Conservation (phyloP, 2,113 vertebrate species). For the Neotoma lepida region DNA sequence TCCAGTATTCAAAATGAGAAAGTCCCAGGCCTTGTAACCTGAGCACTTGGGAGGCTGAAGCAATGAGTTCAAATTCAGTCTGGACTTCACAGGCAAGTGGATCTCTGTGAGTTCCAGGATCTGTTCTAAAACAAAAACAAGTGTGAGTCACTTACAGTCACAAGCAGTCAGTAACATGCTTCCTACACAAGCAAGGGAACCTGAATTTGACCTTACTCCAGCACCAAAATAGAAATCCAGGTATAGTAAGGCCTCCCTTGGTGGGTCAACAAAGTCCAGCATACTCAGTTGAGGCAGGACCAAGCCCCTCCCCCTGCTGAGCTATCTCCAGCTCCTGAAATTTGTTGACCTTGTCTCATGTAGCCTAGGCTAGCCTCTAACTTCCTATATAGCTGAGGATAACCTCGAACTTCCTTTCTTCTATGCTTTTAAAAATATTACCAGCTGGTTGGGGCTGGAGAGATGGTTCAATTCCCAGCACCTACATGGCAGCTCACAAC, state of each 20-base stretch:
- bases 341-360: background rate
- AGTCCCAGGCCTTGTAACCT: background rate
- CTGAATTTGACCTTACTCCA: background rate
- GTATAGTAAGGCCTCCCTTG: too few relatives aligned
- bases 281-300: too few relatives aligned
- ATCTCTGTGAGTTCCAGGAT: background rate
- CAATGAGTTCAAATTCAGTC: background rate
- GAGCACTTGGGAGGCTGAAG: background rate
- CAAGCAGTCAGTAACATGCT: background rate
- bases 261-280: too few relatives aligned
- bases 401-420: background rate
- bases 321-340: background rate
- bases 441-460: too few relatives aligned
- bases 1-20: background rate
- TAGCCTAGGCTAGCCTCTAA: background rate
- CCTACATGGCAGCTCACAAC: too few relatives aligned
- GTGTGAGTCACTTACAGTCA: background rate
- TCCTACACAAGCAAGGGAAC: background rate
- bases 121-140: background rate
- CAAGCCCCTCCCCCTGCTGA: too few relatives aligned
- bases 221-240: background rate
- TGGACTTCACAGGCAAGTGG: background rate
- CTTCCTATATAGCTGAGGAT: background rate
- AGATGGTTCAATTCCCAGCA: too few relatives aligned
- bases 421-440: background rate